These are phyloP conservation scores for Manis pentadactyla DNA, from an alignment of 2,797 vertebrate species.

Conservation along the genomic window DNA sequence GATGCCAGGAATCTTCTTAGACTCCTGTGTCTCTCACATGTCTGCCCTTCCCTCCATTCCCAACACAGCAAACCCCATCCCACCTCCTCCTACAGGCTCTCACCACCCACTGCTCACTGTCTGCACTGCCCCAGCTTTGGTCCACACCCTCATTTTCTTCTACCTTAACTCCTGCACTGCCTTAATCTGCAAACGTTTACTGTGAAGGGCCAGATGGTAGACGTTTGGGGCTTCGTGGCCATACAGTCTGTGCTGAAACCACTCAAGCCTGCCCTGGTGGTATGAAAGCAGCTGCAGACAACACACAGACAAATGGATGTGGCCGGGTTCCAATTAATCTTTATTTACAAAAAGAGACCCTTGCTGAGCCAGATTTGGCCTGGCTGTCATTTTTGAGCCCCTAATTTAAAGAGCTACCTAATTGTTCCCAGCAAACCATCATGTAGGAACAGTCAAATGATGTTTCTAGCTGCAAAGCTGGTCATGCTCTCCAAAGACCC, in stretches of 20 bases:
- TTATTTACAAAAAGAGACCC: not conserved
- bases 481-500: not conserved
- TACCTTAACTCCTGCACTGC: not conserved
- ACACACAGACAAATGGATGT: not conserved
- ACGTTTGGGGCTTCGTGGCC: not conserved
- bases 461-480: not conserved
- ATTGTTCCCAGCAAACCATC: not conserved
- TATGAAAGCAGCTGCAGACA: not conserved
- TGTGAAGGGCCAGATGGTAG: not conserved
- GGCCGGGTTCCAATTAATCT: not conserved
- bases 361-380: not conserved
- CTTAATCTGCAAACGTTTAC: constrained; percentile 7
- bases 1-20: not conserved
- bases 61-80: not conserved
- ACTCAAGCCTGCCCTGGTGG: not conserved
- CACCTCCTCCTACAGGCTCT: not conserved
- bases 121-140: not conserved
- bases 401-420: constrained; percentile 19
- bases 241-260: not conserved
- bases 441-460: not conserved
- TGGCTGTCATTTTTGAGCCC: not conserved
- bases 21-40: not conserved
- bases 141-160: not conserved
- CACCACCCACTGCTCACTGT: not conserved
- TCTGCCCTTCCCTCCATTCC: not conserved